These are phyloP conservation scores for Eristalis arbustorum DNA, from an alignment of 2,888 invertebrate genomes.

Conservation along the genomic window DNA sequence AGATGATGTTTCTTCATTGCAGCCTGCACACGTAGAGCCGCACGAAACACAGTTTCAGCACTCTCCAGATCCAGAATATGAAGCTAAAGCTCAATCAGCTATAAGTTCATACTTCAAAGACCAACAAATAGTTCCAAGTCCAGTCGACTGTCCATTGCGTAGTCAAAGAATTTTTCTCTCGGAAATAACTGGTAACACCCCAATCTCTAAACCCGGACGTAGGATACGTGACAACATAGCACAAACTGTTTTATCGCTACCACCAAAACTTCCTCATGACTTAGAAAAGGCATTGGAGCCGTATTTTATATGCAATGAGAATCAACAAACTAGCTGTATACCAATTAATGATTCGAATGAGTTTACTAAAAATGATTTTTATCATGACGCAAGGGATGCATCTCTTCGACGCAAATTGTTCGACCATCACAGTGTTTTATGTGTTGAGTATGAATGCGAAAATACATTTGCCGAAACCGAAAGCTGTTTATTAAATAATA, in stretches of 20 bases:
- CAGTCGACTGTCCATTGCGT: slow-evolving; percentile 78
- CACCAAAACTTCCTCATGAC: slow-evolving; percentile 82
- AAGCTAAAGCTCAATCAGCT: slow-evolving; percentile 83
- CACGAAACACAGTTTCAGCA: slow-evolving; percentile 82
- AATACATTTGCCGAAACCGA: slow-evolving; percentile 36
- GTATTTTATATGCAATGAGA: slow-evolving; percentile 81
- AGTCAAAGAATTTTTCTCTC: slow-evolving; percentile 77
- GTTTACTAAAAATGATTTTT: slow-evolving; percentile 80
- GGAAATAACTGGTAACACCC: slow-evolving; percentile 74
- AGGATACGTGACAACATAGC: slow-evolving; percentile 79
- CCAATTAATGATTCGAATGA: slow-evolving; percentile 79
- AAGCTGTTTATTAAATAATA: slow-evolving; percentile 26
- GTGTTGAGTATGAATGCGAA: slow-evolving; percentile 70
- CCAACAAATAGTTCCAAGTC: slow-evolving; percentile 79
- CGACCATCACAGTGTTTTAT: slow-evolving; percentile 75
- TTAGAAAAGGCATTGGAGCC: slow-evolving; percentile 83
- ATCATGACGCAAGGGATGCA: slow-evolving; percentile 76
- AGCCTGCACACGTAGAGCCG: slow-evolving; percentile 83
- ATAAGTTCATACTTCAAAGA: slow-evolving; percentile 81
- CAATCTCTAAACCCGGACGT: slow-evolving; percentile 74
- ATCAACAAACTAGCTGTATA: slow-evolving; percentile 67
- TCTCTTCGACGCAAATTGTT: slow-evolving; percentile 79
- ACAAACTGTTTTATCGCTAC: slow-evolving; percentile 84
- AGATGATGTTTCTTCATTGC: slow-evolving; percentile 84
- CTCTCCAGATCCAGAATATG: slow-evolving; percentile 82